Base-by-base conservation (phyloP, 2,113 vertebrate species). In the Cebus imitator region DNA sequence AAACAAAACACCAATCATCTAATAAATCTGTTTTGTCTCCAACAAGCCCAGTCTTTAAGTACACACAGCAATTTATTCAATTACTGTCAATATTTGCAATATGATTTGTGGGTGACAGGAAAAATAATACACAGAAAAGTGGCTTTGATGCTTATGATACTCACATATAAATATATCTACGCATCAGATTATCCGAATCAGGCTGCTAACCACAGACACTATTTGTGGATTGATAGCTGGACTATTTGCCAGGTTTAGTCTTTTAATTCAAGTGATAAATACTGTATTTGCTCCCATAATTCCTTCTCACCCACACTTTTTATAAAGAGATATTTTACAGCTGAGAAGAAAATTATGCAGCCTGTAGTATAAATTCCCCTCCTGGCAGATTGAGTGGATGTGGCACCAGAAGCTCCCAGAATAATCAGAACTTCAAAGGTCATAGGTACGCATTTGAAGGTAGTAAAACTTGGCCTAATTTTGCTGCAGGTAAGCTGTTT, bases 61-160 rank as follows among this genome's bases (percentile, higher is more conserved):
- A n/a, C 55, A 95, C 93, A 82, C 0, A 50, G 82, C 64, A 45
- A 96, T 97, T 96, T 90, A 94, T 64, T 78, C 73, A 96, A 89
- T 95, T 80, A 98, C 94, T 86, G 92, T 98, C 97, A 96, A 25
- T 94, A 95, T 21, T 30, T 80, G 83, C 79, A 83, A 10, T 25
- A 40, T 92, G 87, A 97, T 97, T 94, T 97, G 97, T 91, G 23
- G 84, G 61, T 80, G 97, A 95, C 64, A 95, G 96, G 86, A 90
- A 96, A 97, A 96, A 97, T 68, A 13, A 12, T 76, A 27, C 57
- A 90, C 87, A 84, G 9, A 70, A 90, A 96, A 98, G 72, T 66
- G 87, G 79, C 37, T 64, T 35, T 81, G 96, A 81, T 37, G 83
- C 72, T 37, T 61, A n/a, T 61, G 68, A 45, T 6, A 94, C 72